These are phyloP conservation scores for Lucifuga dentata DNA, from an alignment of 2,113 vertebrate genomes.

Conservation along the genomic window DNA sequence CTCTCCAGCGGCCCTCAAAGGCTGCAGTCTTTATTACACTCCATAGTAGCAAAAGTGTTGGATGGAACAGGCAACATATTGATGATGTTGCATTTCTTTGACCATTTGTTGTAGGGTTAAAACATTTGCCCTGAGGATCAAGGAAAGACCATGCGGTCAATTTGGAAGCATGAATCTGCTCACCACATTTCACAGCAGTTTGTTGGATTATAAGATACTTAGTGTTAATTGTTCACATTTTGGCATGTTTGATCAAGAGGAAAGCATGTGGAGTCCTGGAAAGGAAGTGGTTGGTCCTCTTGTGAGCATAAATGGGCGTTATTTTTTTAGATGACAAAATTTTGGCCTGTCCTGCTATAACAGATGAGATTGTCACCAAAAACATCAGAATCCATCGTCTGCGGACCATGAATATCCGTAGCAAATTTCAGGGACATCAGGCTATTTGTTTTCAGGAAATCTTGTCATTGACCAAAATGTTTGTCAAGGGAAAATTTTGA, in stretches of 20 bases:
- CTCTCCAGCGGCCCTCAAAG: too few relatives aligned
- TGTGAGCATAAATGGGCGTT: not conserved
- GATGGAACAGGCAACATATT: too few relatives aligned
- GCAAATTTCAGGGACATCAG: not conserved
- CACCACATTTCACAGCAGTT: too few relatives aligned
- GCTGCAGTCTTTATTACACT: not conserved
- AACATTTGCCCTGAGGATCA: not conserved
- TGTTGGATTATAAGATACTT: too few relatives aligned
- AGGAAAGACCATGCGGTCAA: not conserved
- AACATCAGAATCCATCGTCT: conserved; percentile 2
- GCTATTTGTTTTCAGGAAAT: not conserved
- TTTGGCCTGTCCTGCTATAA: not conserved
- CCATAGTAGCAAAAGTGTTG: not conserved
- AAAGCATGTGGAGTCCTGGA: too few relatives aligned
- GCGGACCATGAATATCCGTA: not conserved
- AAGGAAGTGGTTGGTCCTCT: not conserved
- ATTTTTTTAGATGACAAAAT: not conserved
- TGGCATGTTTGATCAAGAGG: too few relatives aligned
- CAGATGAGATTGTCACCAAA: not conserved
- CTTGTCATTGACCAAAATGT: not conserved
- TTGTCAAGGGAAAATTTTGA: too few relatives aligned
- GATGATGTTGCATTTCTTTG: too few relatives aligned
- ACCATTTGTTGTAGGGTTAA: too few relatives aligned
- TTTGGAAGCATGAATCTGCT: too few relatives aligned
- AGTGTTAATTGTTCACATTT: too few relatives aligned